Conservation (phyloP, 2,888 invertebrate species). For the Odontocerum albicorne region DNA sequence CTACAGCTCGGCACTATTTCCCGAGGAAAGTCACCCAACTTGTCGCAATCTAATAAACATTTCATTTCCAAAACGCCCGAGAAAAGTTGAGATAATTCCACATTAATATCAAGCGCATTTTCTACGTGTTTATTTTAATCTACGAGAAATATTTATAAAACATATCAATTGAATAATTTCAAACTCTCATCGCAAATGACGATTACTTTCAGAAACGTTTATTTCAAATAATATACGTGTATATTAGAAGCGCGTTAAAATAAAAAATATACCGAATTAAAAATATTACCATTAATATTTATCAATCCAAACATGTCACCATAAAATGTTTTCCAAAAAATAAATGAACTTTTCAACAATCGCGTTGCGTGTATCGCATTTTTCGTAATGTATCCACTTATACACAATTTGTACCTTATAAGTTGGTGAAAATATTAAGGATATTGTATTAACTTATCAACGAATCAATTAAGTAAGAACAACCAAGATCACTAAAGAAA, state of each 20-base stretch:
- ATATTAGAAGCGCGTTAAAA: neutral
- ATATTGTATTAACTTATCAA: slow-evolving; percentile 19
- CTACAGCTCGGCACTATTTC: too few species aligned
- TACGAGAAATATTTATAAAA: too few species aligned
- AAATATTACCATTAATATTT: neutral
- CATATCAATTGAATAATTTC: too few species aligned
- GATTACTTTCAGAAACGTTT: slow-evolving; percentile 17
- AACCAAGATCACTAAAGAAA: slow-evolving; percentile 11
- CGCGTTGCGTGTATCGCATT: slow-evolving; percentile 28
- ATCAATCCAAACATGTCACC: neutral
- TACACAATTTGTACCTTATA: slow-evolving; percentile 17
- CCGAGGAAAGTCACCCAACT: too few species aligned
- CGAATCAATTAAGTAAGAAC: neutral
- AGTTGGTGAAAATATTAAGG: slow-evolving; percentile 20
- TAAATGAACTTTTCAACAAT: slow-evolving; percentile 27
- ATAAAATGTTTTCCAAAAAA: neutral
- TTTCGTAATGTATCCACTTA: slow-evolving; percentile 27
- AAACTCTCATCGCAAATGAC: too few species aligned
- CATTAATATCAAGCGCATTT: too few species aligned
- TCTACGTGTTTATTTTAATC: too few species aligned
- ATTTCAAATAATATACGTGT: neutral
- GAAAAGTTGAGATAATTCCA: too few species aligned
- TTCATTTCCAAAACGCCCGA: too few species aligned
- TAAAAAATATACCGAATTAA: too few species aligned
- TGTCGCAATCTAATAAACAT: too few species aligned